A percentile compares a stretch with the other conserved stretches of the same genome.
phyloP scores from a whole-genome alignment of 37 sponge, comb jelly and placozoan genomes.

The Mnemiopsis leidyi region DNA sequence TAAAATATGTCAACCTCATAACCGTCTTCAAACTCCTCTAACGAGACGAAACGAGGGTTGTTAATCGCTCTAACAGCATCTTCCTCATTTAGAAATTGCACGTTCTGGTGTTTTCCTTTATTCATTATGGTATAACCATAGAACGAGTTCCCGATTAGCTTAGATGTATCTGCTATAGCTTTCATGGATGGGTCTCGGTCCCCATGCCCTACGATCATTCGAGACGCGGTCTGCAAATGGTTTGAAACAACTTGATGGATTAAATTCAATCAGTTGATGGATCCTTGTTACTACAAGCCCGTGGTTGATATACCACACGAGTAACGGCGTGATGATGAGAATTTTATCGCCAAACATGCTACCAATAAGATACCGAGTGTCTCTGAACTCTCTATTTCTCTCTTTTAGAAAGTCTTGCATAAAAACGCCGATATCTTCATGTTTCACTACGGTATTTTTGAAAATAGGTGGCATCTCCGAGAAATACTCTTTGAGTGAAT shows the following conservation, averaged over 20 bases:
- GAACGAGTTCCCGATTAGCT: too few relatives aligned
- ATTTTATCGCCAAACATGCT: conserved; percentile 22
- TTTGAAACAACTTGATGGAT: neutral
- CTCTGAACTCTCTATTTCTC: neutral
- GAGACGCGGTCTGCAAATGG: neutral
- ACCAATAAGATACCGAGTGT: neutral
- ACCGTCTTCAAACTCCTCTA: too few relatives aligned
- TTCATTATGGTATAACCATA: too few relatives aligned
- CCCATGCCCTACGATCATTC: conserved; percentile 8
- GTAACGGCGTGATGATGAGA: conserved; percentile 2
- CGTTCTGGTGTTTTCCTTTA: too few relatives aligned
- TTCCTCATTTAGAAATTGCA: too few relatives aligned
- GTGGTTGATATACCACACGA: neutral
- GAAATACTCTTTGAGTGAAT: neutral
- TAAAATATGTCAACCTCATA: too few relatives aligned
- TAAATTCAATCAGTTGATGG: conserved; percentile 12
- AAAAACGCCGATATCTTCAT: neutral
- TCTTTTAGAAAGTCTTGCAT: conserved; percentile 2
- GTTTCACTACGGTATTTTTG: neutral
- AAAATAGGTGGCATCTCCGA: conserved; percentile 19
- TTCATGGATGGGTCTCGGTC: too few relatives aligned
- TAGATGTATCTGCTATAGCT: too few relatives aligned
- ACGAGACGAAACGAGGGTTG: too few relatives aligned
- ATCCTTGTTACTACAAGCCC: neutral
- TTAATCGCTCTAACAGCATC: too few relatives aligned